Conservation (phyloP, 2,113 vertebrate genomes). For the Albula goreensis region DNA sequence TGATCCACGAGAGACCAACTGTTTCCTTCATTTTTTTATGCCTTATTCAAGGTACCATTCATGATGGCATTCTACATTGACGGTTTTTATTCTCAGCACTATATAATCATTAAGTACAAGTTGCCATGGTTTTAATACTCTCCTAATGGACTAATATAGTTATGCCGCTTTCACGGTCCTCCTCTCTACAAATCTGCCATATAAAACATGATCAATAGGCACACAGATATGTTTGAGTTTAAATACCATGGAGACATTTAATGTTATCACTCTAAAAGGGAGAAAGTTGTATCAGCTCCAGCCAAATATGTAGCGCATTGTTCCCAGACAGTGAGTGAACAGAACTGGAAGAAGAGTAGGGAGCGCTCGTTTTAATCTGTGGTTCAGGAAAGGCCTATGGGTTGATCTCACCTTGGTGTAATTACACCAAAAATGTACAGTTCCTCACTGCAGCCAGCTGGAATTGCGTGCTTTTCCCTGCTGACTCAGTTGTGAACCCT, state of each 20-base stretch:
- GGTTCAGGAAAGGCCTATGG: background rate
- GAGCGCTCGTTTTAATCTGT: background rate
- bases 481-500: background rate
- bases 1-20: background rate
- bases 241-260: background rate
- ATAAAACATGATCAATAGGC: constrained; percentile 68
- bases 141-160: constrained; percentile 71
- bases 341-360: background rate
- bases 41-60: constrained; percentile 41
- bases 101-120: constrained; percentile 65
- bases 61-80: constrained; percentile 70
- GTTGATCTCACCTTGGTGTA: constrained; percentile 8
- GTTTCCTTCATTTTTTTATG: background rate
- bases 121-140: constrained; percentile 70
- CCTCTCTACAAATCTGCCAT: constrained; percentile 61
- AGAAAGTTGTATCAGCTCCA: background rate
- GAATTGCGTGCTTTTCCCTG: background rate
- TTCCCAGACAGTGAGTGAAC: background rate
- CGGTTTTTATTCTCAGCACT: constrained; percentile 68
- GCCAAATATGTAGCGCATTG: background rate
- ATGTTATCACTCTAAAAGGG: constrained; percentile 11
- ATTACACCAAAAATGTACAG: background rate
- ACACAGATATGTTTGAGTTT: constrained; percentile 17
- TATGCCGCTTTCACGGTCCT: constrained; percentile 50
- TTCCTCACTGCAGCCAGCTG: background rate